Evolutionary conservation across 2,113 vertebrate genomes (phyloP), one percentile per base, ranked within the genome.

Genomic region (Archilochus colubris): DNA sequence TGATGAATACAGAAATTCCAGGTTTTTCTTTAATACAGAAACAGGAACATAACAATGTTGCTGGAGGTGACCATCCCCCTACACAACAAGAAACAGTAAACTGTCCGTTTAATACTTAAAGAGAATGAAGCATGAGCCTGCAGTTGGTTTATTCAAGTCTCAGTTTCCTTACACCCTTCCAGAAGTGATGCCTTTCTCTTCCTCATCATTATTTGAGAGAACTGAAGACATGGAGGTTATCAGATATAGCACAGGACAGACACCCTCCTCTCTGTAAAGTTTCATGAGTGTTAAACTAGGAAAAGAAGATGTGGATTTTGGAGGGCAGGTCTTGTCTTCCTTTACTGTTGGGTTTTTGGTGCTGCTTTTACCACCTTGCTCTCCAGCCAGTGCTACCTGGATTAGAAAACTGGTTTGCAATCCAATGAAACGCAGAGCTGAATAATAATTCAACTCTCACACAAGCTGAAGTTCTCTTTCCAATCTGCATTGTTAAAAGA

Each of bases 121-220:
- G 22, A n/a, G 70, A 79, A 70, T 9, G 25, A 80, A 91, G 20
- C n/a, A 28, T 54, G 63, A 87, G 28, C 11, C 3, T 82, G 31
- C 23, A 61, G 6, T 18, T 70, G 68, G 10, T 25, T 81, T 83
- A 25, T 55, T 70, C 30, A 30, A 11, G 44, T 64, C 25, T 75
- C 15, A 66, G 31, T 64, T 74, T 7, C 10, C 76, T 40, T 10
- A 3, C 58, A 40, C n/a, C 36, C 33, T 78, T 59, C 28, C 40
- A 51, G 48, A n/a, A 80, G 14, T 6, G 9, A 6, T 66, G 7
- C 15, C 13, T 81, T 77, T 28, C 22, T 69, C 38, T 74, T 75
- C 36, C 9, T 21, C 7, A 22, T 0, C 5, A 18, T 40, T 40
- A 3, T 25, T 31, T 0, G 3, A 68, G 43, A 82, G 27, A 67